Percentiles rank a stretch among this genome's conserved stretches.
These are phyloP conservation scores for Oscheius sp. DNA, from an alignment of 2,888 invertebrate genomes.

Conservation along the genomic window DNA sequence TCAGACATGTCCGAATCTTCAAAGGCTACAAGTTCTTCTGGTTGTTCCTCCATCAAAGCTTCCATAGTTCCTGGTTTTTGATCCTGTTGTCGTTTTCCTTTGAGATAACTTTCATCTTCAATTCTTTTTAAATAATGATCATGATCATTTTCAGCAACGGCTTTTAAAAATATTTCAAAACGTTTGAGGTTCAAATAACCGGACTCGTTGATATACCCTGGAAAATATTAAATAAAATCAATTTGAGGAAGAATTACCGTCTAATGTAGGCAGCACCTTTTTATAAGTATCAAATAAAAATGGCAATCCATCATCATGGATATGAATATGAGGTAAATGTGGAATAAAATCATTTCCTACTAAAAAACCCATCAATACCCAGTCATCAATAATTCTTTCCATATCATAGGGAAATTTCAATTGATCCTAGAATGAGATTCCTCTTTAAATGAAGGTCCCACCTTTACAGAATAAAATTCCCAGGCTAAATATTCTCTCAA, in stretches of 20 bases:
- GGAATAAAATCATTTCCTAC: constrained; percentile 96
- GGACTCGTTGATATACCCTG: constrained; percentile 91
- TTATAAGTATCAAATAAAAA: constrained; percentile 82
- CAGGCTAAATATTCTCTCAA: constrained; percentile 91
- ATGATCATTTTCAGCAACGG: constrained; percentile 65
- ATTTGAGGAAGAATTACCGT: constrained; percentile 78
- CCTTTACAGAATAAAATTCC: constrained; percentile 81
- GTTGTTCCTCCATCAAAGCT: neutral
- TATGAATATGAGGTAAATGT: constrained; percentile 92
- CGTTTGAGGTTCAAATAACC: constrained; percentile 86
- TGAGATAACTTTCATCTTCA: constrained; percentile 42
- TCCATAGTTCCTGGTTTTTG: neutral
- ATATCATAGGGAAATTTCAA: constrained; percentile 85
- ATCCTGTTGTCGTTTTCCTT: constrained; percentile 26
- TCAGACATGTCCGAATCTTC: constrained; percentile 45
- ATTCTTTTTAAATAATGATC: constrained; percentile 38
- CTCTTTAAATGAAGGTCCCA: constrained; percentile 38
- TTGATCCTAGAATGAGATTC: constrained; percentile 62
- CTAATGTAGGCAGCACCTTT: constrained; percentile 85
- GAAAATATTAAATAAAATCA: neutral
- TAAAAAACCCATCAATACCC: constrained; percentile 79
- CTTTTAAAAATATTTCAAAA: constrained; percentile 83
- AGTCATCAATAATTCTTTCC: constrained; percentile 94
- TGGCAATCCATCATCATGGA: constrained; percentile 88
- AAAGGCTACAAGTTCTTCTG: constrained; percentile 41